phyloP scores from a whole-genome alignment of 2,113 vertebrate genomes.

The Isurus oxyrinchus region DNA sequence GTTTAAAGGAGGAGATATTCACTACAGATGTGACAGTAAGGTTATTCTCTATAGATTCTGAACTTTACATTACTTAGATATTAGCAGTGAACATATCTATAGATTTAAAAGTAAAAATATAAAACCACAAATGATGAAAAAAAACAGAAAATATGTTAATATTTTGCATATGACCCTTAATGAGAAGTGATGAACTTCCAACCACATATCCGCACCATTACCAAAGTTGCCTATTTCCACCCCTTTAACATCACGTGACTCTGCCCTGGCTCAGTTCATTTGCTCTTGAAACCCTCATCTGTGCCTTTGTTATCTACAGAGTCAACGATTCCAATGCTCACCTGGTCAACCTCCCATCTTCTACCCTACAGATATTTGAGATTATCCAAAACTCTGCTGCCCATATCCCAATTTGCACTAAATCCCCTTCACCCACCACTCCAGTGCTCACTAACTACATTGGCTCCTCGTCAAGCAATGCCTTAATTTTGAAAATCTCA shows the following conservation, averaged over 20 bases:
- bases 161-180: not conserved
- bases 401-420: too few species aligned
- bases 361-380: too few species aligned
- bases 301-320: not conserved
- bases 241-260: not conserved
- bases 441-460: too few species aligned
- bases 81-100: not conserved
- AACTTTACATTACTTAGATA: not conserved
- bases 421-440: too few species aligned
- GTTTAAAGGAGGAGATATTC: not conserved
- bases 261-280: too few species aligned
- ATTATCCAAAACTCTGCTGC: too few species aligned
- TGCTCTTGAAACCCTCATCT: too few species aligned
- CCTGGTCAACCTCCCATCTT: not conserved
- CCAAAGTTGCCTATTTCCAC: not conserved
- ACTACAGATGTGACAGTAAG: not conserved
- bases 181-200: not conserved
- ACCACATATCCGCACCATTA: not conserved
- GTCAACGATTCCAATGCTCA: not conserved
- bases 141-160: not conserved
- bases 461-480: too few species aligned
- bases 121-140: too few species aligned
- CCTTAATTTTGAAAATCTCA: too few species aligned
- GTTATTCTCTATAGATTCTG: not conserved
- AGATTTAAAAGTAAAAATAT: too few species aligned